These are phyloP conservation scores for Tetragonula carbonaria DNA, from an alignment of 2,888 invertebrate genomes.

Conservation along the genomic window DNA sequence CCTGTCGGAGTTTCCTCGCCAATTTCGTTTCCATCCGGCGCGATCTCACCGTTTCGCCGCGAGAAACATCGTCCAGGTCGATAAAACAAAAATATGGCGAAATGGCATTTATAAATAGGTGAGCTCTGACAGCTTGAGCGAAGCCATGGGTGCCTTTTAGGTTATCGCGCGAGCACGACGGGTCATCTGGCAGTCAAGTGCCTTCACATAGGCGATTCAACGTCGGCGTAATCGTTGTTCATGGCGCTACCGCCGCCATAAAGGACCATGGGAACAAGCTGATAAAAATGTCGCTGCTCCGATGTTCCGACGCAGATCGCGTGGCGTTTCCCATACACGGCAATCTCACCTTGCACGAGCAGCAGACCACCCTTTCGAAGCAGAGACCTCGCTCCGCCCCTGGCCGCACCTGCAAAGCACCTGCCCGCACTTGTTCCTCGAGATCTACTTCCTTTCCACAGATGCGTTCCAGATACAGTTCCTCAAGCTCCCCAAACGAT, in stretches of 20 bases:
- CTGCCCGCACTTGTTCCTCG: slow-evolving; percentile 42
- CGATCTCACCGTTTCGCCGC: neutral
- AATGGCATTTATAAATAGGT: slow-evolving; percentile 82
- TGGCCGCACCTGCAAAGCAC: slow-evolving; percentile 45
- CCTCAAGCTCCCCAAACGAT: neutral
- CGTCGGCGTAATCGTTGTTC: slow-evolving; percentile 74
- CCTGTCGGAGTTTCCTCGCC: too few relatives aligned
- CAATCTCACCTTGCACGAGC: slow-evolving; percentile 18
- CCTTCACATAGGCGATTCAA: slow-evolving; percentile 76
- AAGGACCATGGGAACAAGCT: slow-evolving; percentile 81
- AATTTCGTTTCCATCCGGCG: neutral
- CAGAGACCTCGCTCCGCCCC: neutral
- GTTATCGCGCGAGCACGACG: slow-evolving; percentile 82
- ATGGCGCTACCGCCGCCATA: slow-evolving; percentile 81
- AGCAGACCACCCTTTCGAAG: slow-evolving; percentile 23
- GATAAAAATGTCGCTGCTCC: slow-evolving; percentile 76
- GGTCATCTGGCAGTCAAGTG: slow-evolving; percentile 85
- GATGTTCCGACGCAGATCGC: slow-evolving; percentile 43
- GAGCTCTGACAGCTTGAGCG: slow-evolving; percentile 82
- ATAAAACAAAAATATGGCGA: slow-evolving; percentile 72
- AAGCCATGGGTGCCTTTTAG: slow-evolving; percentile 83
- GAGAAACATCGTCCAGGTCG: slow-evolving; percentile 23
- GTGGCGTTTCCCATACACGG: slow-evolving; percentile 39
- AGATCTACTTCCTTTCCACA: slow-evolving; percentile 2
- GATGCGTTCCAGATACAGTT: slow-evolving; percentile 27